Percentiles rank a stretch among this genome's conserved stretches.
phyloP scores from a whole-genome alignment of 2,888 invertebrate species.

The Eudasyphora cyanicolor region DNA sequence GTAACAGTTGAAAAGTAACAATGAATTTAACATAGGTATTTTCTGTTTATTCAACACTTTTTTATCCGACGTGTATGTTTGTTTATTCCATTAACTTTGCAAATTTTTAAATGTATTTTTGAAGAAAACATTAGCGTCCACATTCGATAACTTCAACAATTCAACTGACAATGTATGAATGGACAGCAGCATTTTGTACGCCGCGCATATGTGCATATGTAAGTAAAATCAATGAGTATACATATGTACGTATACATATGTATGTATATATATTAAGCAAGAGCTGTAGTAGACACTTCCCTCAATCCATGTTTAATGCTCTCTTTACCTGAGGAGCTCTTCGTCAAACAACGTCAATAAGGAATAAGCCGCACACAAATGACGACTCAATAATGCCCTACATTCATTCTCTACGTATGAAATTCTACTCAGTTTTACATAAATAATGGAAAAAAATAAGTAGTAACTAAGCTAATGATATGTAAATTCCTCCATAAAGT shows the following conservation, averaged over 20 bases:
- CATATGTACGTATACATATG: too few relatives aligned
- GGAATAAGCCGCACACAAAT: too few relatives aligned
- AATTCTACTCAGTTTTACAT: too few relatives aligned
- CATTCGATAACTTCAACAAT: conserved; percentile 59
- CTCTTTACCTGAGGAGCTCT: neutral
- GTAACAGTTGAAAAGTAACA: neutral
- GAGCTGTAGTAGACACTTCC: neutral
- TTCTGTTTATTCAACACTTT: conserved; percentile 26
- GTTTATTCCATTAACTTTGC: conserved; percentile 17
- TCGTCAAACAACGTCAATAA: too few relatives aligned
- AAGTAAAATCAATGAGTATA: neutral
- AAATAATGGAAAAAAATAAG: too few relatives aligned
- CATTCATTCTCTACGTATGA: too few relatives aligned
- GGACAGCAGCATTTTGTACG: conserved; percentile 30
- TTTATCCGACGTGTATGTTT: neutral
- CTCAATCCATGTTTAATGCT: neutral
- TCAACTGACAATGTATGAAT: conserved; percentile 56
- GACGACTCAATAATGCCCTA: too few relatives aligned
- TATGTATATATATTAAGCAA: too few relatives aligned
- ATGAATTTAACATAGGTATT: neutral
- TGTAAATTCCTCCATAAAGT: too few relatives aligned
- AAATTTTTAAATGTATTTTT: conserved; percentile 19
- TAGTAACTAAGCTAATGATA: too few relatives aligned
- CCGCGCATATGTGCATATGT: neutral
- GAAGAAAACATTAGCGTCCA: conserved; percentile 31